Base-by-base conservation (phyloP, 1,140 invertebrate genomes). In the Halesus radiatus region DNA sequence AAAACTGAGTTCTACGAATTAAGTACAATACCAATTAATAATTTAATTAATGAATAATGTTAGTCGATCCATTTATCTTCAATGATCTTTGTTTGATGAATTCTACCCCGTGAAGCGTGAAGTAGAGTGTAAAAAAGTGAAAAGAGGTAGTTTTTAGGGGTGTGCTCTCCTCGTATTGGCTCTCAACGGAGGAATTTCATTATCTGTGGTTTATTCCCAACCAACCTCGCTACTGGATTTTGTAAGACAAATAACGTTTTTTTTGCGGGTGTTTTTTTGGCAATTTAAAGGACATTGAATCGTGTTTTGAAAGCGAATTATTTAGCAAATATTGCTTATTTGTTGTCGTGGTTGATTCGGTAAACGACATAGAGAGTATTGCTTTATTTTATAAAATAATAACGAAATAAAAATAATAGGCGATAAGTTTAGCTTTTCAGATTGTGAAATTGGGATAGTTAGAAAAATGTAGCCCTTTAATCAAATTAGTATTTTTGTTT, bases 131-230 rank as follows among this genome's bases (percentile, higher is more conserved):
- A 66, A 60, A 60, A 58, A 22, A 29, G 62, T 66, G 62, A 66
- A 66, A 66, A 32, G 7, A 8, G 62, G 23, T 66, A 29, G 62
- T 66, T 66, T 66, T 64, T 66, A n/a, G 62, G 62, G n/a, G 62
- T 45, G 37, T 45, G 37, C 15, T 16, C 23, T 64, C 2, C 15
- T 16, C 60, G 60, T 64, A 64, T 26, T 64, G 60, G 23, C 26
- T 66, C 26, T 29, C 22, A n/a, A 10, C 8, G 26, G 3, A 26
- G 22, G 22, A 29, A 26, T 26, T 66, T 66, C 22, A 16, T 66
- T 66, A 66, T 29, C 22, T 66, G 62, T 29, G 62, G 22, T 66
- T 66, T 66, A 15, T 66, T 16, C 13, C 10, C 37, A 45, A 7
- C 54, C n/a, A 56, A 56, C 54, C 37, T 56, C 54, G 22, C 5